Percentiles rank a stretch among this genome's conserved stretches.
Conservation (phyloP, 2,888 invertebrate species). For the Neoscelio sp. region DNA sequence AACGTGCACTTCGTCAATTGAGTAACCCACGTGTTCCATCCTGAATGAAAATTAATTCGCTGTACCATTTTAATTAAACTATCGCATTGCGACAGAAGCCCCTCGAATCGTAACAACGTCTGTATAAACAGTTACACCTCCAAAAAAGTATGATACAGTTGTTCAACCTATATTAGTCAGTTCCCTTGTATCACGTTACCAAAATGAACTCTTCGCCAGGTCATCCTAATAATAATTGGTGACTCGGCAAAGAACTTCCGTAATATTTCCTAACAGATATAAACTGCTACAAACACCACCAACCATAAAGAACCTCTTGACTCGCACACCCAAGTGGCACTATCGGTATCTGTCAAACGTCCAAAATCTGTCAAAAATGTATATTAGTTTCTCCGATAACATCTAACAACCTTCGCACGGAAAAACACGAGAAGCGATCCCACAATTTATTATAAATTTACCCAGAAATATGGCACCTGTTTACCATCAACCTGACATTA, state of each 20-base stretch:
- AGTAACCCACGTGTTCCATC: conserved; percentile 18
- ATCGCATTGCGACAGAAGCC: not conserved
- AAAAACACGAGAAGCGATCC: too few relatives aligned
- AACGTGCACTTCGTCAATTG: too few relatives aligned
- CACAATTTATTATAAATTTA: too few relatives aligned
- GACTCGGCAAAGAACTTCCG: conserved; percentile 34
- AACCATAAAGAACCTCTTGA: conserved; percentile 19
- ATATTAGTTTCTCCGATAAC: too few relatives aligned
- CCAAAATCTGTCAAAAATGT: too few relatives aligned
- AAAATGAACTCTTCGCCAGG: conserved; percentile 42
- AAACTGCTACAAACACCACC: conserved; percentile 24
- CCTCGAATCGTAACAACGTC: not conserved
- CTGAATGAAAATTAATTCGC: not conserved
- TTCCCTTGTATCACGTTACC: not conserved
- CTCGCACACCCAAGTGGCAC: conserved; percentile 13
- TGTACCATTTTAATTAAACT: conserved; percentile 10
- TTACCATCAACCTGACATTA: too few relatives aligned
- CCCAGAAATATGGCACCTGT: too few relatives aligned
- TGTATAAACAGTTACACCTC: conserved; percentile 8
- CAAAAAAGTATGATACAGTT: conserved; percentile 27
- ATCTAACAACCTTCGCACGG: too few relatives aligned
- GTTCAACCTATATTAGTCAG: conserved; percentile 13
- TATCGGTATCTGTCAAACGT: too few relatives aligned
- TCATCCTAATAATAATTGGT: conserved; percentile 37
- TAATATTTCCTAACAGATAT: not conserved